A percentile compares a stretch with the other conserved stretches of the same genome.
phyloP scores from a whole-genome alignment of 1,140 invertebrate species.

The Eumeta japonica region DNA sequence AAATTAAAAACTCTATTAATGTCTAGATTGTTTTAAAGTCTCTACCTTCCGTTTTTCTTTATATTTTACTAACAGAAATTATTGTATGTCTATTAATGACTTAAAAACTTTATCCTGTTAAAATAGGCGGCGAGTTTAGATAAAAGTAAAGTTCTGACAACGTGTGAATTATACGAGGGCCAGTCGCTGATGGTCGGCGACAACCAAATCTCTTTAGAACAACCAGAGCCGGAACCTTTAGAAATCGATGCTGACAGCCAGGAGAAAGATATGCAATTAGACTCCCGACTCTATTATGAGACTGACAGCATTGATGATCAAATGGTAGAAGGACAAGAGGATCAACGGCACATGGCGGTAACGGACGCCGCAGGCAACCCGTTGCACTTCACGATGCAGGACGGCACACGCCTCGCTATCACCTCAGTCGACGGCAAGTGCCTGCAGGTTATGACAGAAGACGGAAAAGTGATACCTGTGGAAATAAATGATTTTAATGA shows the following conservation, averaged over 20 bases:
- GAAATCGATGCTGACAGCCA: neutral
- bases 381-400: conserved; percentile 66
- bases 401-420: conserved; percentile 61
- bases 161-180: conserved; percentile 20
- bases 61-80: too few relatives aligned
- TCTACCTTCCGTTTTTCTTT: too few relatives aligned
- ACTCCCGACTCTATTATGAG: neutral
- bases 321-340: too few relatives aligned
- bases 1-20: too few relatives aligned
- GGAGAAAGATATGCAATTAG: neutral
- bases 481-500: conserved; percentile 43
- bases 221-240: conserved; percentile 7
- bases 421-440: conserved; percentile 33
- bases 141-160: conserved; percentile 17
- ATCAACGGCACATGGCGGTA: conserved; percentile 53
- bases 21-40: too few relatives aligned
- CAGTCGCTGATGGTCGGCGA: conserved; percentile 23
- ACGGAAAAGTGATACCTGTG: conserved; percentile 56
- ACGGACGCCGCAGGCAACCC: conserved; percentile 69
- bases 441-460: conserved; percentile 49
- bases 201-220: conserved; percentile 1
- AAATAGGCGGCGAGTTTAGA: conserved; percentile 16
- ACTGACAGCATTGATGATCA: too few relatives aligned
- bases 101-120: conserved; percentile 4
- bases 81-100: too few relatives aligned